Evolutionary conservation across 2,888 invertebrate genomes (phyloP).

Genomic region (Hartigia nigra): DNA sequence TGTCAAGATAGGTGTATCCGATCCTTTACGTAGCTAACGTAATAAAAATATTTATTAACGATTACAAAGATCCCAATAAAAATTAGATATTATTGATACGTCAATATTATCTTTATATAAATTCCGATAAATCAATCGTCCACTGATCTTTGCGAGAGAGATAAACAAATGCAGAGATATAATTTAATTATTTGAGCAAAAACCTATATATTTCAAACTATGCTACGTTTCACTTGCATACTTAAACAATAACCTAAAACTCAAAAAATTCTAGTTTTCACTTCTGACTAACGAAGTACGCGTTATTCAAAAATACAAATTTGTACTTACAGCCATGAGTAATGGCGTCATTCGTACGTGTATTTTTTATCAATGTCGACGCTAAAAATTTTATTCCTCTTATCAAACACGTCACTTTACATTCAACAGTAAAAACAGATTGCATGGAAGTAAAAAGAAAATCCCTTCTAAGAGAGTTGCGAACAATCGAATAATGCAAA

Average conservation of each 20-base stretch:
- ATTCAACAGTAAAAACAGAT: background rate
- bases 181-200: background rate
- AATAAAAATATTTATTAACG: background rate
- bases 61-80: background rate
- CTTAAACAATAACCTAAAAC: background rate
- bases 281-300: no score
- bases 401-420: background rate
- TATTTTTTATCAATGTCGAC: background rate
- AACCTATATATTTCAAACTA: background rate
- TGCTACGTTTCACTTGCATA: background rate
- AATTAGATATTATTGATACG: background rate
- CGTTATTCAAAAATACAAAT: background rate
- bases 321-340: background rate
- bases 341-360: background rate
- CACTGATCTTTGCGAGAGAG: background rate
- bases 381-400: background rate
- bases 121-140: background rate
- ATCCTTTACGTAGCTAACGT: conserved; percentile 7
- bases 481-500: background rate
- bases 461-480: background rate
- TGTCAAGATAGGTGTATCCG: conserved; percentile 7
- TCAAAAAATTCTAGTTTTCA: no score
- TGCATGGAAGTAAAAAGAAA: background rate
- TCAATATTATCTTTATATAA: background rate
- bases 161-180: background rate